Conservation (phyloP, 2,113 vertebrate species). For the Caranx ignobilis region DNA sequence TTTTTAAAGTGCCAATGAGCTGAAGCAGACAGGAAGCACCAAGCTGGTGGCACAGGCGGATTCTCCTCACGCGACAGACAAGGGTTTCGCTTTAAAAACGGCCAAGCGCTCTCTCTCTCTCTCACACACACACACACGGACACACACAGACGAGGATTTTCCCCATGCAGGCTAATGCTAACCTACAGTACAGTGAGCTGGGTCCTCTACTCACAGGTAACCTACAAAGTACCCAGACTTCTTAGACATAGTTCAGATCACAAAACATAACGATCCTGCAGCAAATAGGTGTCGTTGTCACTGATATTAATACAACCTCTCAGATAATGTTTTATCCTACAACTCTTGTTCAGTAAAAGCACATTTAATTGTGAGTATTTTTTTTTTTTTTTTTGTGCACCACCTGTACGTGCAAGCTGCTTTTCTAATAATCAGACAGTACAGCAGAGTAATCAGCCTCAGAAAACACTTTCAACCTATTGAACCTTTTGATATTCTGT, state of each 20-base stretch:
- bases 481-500: not conserved
- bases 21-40: slow-evolving; percentile 73
- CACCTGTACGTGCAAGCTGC: slow-evolving; percentile 17
- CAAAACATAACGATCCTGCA: slow-evolving; percentile 11
- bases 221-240: slow-evolving; percentile 35
- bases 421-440: slow-evolving; percentile 26
- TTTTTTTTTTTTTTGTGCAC: slow-evolving; percentile 13
- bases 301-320: not conserved
- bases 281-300: slow-evolving; percentile 1
- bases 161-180: slow-evolving; percentile 46
- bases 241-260: slow-evolving; percentile 20
- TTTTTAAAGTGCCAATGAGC: slow-evolving; percentile 81
- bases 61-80: slow-evolving; percentile 11
- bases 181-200: slow-evolving; percentile 39
- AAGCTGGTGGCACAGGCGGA: slow-evolving; percentile 44
- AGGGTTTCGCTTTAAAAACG: slow-evolving; percentile 25
- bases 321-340: slow-evolving; percentile 8
- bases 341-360: slow-evolving; percentile 22
- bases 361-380: slow-evolving; percentile 16
- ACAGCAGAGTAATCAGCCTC: slow-evolving; percentile 10
- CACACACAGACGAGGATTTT: slow-evolving; percentile 31
- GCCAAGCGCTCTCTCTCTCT: not conserved
- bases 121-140: slow-evolving; percentile 12
- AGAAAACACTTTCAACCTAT: slow-evolving; percentile 5
- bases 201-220: slow-evolving; percentile 29